Conservation (phyloP, 2,888 invertebrate genomes). For the Ethmia dodecea region DNA sequence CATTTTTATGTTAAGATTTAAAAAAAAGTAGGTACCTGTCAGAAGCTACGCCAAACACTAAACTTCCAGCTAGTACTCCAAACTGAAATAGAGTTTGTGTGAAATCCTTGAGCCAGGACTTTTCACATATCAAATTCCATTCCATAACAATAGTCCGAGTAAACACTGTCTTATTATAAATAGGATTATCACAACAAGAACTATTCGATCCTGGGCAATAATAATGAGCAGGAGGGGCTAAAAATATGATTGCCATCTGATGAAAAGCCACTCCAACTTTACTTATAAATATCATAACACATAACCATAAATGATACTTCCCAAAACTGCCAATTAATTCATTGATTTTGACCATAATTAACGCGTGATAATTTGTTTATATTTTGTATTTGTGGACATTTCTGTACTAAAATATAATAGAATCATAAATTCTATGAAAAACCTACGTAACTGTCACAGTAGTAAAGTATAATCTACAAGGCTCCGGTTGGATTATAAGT, state of each 20-base stretch:
- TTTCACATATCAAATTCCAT: conserved; percentile 86
- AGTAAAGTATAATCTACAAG: too few relatives aligned
- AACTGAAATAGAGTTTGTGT: conserved; percentile 87
- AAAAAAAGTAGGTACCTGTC: too few relatives aligned
- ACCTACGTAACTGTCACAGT: too few relatives aligned
- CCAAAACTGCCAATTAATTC: conserved; percentile 66
- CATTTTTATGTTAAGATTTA: too few relatives aligned
- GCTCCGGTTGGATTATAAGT: too few relatives aligned
- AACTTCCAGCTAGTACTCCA: conserved; percentile 84
- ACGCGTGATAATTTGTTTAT: too few relatives aligned
- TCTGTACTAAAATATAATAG: too few relatives aligned
- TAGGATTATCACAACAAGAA: conserved; percentile 75
- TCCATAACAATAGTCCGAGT: conserved; percentile 83
- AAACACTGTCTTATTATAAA: conserved; percentile 81
- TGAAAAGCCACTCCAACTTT: conserved; percentile 71
- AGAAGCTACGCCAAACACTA: conserved; percentile 84
- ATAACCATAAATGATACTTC: conserved; percentile 66
- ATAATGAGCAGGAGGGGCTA: conserved; percentile 57
- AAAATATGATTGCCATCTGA: conserved; percentile 71
- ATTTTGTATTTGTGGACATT: too few relatives aligned
- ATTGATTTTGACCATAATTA: background rate
- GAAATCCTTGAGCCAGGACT: conserved; percentile 79
- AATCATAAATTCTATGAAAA: too few relatives aligned
- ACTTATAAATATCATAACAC: conserved; percentile 50
- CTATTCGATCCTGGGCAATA: conserved; percentile 33